Percentiles rank a stretch among this genome's conserved stretches.
Conservation (phyloP, 1,140 invertebrate genomes). For the Megathymus violae region DNA sequence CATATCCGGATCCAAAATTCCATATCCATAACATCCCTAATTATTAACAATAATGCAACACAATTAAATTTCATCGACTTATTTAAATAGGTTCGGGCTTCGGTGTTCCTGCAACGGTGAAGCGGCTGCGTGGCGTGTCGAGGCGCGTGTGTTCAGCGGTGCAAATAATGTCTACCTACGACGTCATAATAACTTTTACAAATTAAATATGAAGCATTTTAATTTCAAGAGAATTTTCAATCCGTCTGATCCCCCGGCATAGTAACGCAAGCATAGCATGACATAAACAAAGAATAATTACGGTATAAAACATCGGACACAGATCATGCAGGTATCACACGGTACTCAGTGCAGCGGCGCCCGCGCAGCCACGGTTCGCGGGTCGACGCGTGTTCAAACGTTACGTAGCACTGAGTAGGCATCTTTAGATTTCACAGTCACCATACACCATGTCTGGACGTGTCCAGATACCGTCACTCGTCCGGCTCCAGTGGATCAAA, state of each 20-base stretch:
- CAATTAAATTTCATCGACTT: too few species aligned
- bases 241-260: too few species aligned
- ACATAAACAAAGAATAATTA: conserved; percentile 3
- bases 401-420: conserved; percentile 16
- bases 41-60: too few species aligned
- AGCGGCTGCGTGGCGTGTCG: not conserved
- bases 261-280: conserved; percentile 27
- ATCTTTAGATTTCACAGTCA: too few species aligned
- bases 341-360: conserved; percentile 31
- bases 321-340: conserved; percentile 22
- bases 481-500: too few species aligned
- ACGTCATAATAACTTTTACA: not conserved
- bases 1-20: too few species aligned
- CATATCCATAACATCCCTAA: too few species aligned
- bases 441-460: too few species aligned
- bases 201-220: not conserved
- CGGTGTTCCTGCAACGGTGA: not conserved
- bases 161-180: not conserved
- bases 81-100: not conserved
- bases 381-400: conserved; percentile 12
- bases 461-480: too few species aligned
- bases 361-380: conserved; percentile 17
- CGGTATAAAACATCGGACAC: not conserved
- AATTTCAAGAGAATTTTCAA: too few species aligned
- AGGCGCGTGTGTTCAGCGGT: not conserved